Evolutionary conservation across 2,113 vertebrate genomes (phyloP), one percentile per base, ranked within the genome.

Genomic region (Elachura formosa): DNA sequence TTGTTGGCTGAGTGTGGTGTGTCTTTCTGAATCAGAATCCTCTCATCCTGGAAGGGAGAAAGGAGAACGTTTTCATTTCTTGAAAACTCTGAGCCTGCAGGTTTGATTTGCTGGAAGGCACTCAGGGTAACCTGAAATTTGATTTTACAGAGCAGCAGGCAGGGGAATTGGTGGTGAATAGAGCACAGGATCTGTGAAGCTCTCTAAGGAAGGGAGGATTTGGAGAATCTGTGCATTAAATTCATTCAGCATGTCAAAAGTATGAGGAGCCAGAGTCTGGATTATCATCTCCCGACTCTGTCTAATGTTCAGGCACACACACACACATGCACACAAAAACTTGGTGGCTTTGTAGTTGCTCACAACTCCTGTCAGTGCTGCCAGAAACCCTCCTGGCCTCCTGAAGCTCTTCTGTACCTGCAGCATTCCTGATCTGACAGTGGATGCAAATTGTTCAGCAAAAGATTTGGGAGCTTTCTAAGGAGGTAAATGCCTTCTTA

Each of bases 401-500:
- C 45, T 66, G 41, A 33, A 61, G 43, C 46, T 71, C 16, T 84
- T 43, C 87, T 74, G 58, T 67, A 33, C 1, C 2, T 40, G 52
- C 49, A 54, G 4, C 10, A 20, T 34, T 92, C 34, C 69, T 62
- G n/a, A 71, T 55, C 43, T 1, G 0, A 29, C 72, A n/a, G 46
- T 3, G 61, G 67, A 51, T 58, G 58, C 13, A 17, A 87, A 48
- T 43, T 54, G n/a, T 67, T 36, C 66, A 55, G 59, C 26, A 25
- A 29, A 93, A 94, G 59, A 58, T 49, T 82, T 51, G 66, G 66
- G 38, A 77, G 77, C 12, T 64, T 46, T 91, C 76, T 72, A 69
- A 90, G 59, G 38, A 87, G 48, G 49, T 34, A 66, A 95, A 95
- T 29, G 75, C 66, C 28, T 25, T 36, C 81, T 93, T 92, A 68